Base-by-base conservation (phyloP, 2,797 vertebrate genomes). In the Sebastiscus tertius region DNA sequence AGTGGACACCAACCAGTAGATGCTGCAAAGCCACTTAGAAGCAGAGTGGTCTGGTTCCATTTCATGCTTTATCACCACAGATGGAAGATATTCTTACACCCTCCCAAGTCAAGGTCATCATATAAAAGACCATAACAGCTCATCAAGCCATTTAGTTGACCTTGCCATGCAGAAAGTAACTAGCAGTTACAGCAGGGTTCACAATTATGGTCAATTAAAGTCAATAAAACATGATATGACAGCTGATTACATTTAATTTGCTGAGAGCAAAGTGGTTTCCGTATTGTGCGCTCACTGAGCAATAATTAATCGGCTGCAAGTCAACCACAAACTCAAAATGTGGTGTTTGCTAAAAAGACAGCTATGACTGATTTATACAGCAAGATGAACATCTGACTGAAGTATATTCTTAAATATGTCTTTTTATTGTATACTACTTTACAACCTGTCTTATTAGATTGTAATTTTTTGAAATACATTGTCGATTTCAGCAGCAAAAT, bases 121-220 rank as follows among this genome's bases (percentile, higher is more conserved):
- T 83, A 84, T 90, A 86, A 92, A 88, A 83, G 76, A 88, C 87
- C 89, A 88, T 93, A 93, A 93, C 90, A 91, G 85, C 85, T 88
- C 88, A 90, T 94, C 88, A 91, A 81, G 87, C 89, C 83, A 88
- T 92, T 93, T 87, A 85, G 88, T 80, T 90, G 87, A 93, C 91
- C 90, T 93, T 93, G 85, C 84, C 84, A 90, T 84, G 90, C 84
- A 82, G 84, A 90, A 85, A 92, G 89, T 86, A 92, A 93, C 92
- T 71, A 90, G 88, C 87, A 92, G 82, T 93, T 94, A 92, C 68
- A 88, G 91, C 90, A 84, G 85, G 85, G 89, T 88, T 86, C 74
- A 78, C 86, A 91, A 94, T 95, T 93, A 94, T 73, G 89, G 85
- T 89, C 91, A 94, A 94, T 94, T 95, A 93, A 92, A 93, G 91